Conservation (phyloP, 2,888 invertebrate genomes). For the Lithophane semibrunnea region DNA sequence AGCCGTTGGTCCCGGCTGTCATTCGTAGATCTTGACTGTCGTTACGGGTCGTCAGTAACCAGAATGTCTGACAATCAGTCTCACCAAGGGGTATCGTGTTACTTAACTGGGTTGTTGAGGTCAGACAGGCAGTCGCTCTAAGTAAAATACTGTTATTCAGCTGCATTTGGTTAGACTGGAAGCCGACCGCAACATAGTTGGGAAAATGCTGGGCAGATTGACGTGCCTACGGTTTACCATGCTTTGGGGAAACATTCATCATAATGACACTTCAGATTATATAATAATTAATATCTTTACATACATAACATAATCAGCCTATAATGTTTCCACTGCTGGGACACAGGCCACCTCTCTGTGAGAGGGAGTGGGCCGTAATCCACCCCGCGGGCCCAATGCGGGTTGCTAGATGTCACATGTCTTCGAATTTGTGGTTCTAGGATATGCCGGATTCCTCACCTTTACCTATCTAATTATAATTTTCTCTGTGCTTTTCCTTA, state of each 20-base stretch:
- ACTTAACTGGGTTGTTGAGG: background rate
- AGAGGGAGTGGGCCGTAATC: no score
- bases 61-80: background rate
- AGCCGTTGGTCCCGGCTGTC: background rate
- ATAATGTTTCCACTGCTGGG: no score
- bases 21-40: background rate
- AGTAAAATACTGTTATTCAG: background rate
- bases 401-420: no score
- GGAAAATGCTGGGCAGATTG: background rate
- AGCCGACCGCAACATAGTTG: background rate
- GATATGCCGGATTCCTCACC: no score
- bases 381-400: no score
- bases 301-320: no score
- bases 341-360: no score
- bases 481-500: conserved; percentile 21
- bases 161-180: background rate
- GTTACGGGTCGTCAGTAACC: background rate
- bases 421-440: no score
- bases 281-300: no score
- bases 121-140: background rate
- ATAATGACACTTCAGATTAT: no score
- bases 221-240: background rate
- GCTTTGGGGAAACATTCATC: no score
- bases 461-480: background rate
- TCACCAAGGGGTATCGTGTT: background rate